Conservation (phyloP, 2,113 vertebrate species). For the Tragelaphus scriptus region DNA sequence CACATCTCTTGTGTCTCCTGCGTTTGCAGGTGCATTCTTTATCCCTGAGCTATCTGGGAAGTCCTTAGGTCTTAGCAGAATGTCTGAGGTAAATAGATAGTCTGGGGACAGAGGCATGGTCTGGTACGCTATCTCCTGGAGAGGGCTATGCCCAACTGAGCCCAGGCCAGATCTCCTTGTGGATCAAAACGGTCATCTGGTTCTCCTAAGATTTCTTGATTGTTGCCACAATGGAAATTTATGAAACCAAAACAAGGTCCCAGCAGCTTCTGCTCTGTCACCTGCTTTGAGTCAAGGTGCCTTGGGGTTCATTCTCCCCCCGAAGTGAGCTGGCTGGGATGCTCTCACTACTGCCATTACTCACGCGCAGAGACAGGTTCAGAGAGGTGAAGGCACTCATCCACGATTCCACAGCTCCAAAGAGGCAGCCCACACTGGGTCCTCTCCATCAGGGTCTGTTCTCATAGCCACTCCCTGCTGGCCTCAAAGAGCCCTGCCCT, state of each 20-base stretch:
- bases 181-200: neutral
- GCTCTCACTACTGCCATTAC: neutral
- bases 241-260: neutral
- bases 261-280: neutral
- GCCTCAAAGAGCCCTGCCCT: neutral
- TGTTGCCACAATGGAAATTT: neutral
- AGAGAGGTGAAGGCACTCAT: neutral
- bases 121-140: neutral
- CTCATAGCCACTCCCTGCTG: neutral
- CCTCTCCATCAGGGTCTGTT: neutral
- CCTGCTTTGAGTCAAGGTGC: neutral
- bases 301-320: neutral
- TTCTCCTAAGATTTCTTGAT: neutral
- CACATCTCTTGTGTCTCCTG: neutral
- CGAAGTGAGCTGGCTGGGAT: neutral
- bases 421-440: neutral
- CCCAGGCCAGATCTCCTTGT: neutral
- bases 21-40: neutral
- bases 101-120: neutral
- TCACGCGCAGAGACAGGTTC: neutral
- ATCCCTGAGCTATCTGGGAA: neutral
- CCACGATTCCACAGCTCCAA: neutral
- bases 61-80: neutral
- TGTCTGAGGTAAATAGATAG: neutral
- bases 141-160: neutral